Conservation (phyloP, 2,797 vertebrate species). For the Pyrrhura leucotis region DNA sequence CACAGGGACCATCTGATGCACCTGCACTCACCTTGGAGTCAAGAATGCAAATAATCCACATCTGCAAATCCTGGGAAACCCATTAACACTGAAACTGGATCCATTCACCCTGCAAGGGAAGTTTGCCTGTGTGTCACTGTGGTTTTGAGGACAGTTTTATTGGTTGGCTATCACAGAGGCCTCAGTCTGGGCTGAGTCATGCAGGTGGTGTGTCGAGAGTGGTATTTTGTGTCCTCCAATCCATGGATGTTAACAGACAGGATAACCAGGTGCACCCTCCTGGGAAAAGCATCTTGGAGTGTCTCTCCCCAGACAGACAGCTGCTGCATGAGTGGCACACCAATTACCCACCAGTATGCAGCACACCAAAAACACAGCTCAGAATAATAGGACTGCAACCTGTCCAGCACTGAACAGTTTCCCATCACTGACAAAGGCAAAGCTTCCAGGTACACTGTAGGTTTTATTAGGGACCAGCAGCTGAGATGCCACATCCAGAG, state of each 20-base stretch:
- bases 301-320: background rate
- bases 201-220: background rate
- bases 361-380: background rate
- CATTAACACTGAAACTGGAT: conserved; percentile 3
- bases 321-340: background rate
- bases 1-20: conserved; percentile 40
- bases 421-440: background rate
- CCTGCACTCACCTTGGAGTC: conserved; percentile 73
- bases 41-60: conserved; percentile 76
- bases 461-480: background rate
- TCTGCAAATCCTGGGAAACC: conserved; percentile 64
- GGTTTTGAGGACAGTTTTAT: background rate
- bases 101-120: background rate
- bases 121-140: background rate
- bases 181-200: background rate
- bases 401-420: background rate
- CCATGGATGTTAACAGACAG: background rate
- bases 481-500: background rate
- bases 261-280: background rate
- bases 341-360: background rate
- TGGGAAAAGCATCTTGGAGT: background rate
- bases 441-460: background rate
- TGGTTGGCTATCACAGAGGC: background rate
- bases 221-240: background rate
- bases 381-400: background rate